Conservation (phyloP, 2,888 invertebrate species). For the Hemithea aestivaria region DNA sequence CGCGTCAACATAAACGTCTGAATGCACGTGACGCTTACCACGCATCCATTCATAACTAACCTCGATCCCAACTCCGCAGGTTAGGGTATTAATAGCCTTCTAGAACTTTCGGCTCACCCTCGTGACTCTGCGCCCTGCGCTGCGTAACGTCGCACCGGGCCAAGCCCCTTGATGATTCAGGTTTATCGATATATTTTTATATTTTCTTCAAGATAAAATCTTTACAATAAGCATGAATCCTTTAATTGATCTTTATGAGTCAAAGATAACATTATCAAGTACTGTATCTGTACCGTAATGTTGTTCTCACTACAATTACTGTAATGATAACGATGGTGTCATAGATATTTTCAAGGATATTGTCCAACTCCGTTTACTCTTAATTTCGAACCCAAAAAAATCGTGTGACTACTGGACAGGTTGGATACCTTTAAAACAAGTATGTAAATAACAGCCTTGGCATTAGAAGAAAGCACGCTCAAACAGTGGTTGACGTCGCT, state of each 20-base stretch:
- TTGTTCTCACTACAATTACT: neutral
- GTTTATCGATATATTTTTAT: no score
- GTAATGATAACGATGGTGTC: no score
- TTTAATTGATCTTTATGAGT: slow-evolving; percentile 3
- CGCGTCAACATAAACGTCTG: slow-evolving; percentile 28
- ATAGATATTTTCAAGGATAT: no score
- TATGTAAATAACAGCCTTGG: slow-evolving; percentile 10
- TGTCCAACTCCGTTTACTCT: no score
- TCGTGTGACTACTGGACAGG: no score
- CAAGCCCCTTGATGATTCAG: no score
- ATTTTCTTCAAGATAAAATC: slow-evolving; percentile 1
- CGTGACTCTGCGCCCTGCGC: no score
- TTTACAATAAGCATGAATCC: neutral
- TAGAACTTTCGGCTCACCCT: slow-evolving; percentile 16
- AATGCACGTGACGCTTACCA: slow-evolving; percentile 57
- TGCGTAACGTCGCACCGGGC: no score
- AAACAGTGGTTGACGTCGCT: slow-evolving; percentile 3
- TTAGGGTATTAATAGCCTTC: slow-evolving; percentile 11
- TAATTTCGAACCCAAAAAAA: no score
- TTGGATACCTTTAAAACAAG: no score
- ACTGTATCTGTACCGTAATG: neutral
- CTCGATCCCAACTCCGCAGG: slow-evolving; percentile 15
- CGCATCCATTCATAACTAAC: slow-evolving; percentile 35
- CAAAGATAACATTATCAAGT: slow-evolving; percentile 4
- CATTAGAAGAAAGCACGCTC: slow-evolving; percentile 5